These are phyloP conservation scores for Plutella xylostella DNA, from an alignment of 2,888 invertebrate genomes.

Conservation along the genomic window DNA sequence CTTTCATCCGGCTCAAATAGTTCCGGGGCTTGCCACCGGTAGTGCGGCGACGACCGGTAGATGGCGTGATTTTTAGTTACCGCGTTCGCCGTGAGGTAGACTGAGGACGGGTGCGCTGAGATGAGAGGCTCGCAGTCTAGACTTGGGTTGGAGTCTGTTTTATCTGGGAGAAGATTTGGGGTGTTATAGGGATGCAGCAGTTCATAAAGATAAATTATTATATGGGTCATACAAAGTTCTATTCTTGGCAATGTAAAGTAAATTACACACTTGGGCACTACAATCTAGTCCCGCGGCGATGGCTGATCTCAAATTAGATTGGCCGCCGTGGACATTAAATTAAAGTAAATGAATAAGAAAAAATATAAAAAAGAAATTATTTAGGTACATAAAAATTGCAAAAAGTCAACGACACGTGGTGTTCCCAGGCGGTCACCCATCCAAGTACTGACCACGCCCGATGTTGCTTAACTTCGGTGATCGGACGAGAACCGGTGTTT, in stretches of 20 bases:
- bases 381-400: slow-evolving; percentile 10
- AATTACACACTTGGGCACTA: no score
- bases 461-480: slow-evolving; percentile 29
- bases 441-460: slow-evolving; percentile 45
- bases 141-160: slow-evolving; percentile 23
- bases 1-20: slow-evolving; percentile 41
- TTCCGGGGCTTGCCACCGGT: slow-evolving; percentile 60
- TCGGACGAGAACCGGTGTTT: slow-evolving; percentile 21
- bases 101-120: slow-evolving; percentile 42
- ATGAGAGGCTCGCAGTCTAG: slow-evolving; percentile 44
- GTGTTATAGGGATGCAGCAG: no score
- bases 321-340: no score
- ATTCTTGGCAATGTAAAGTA: no score
- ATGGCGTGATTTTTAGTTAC: slow-evolving; percentile 32
- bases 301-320: no score
- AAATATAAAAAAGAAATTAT: no score
- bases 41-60: slow-evolving; percentile 32
- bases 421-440: slow-evolving; percentile 49
- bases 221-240: no score
- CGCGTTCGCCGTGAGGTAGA: slow-evolving; percentile 32
- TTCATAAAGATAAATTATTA: no score
- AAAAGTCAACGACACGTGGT: slow-evolving; percentile 38
- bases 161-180: slow-evolving; percentile 30
- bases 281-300: no score
- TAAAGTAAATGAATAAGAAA: no score